Percentiles rank a stretch among this genome's conserved stretches.
Evolutionary conservation across 1,140 invertebrate genomes (phyloP).

Genomic region (Chionoecetes opilio): DNA sequence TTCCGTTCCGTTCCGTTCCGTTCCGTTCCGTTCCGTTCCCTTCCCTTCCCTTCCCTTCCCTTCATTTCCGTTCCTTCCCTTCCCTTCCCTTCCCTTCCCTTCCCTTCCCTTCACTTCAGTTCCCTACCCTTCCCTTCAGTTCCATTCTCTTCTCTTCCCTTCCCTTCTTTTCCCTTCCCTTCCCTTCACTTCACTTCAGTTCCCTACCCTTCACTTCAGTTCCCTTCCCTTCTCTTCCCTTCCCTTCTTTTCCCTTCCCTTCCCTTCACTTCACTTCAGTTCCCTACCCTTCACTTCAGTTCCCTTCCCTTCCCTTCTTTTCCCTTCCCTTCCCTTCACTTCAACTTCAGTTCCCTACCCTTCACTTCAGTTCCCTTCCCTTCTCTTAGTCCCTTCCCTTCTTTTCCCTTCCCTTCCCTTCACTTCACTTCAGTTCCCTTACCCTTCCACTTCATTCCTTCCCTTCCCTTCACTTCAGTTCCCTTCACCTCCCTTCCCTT

Average conservation of each 20-base stretch:
- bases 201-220: background rate
- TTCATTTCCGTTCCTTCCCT: background rate
- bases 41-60: background rate
- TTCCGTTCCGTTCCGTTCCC: background rate
- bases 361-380: too few species aligned
- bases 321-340: too few species aligned
- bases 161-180: background rate
- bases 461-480: too few species aligned
- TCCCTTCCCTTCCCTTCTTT: background rate
- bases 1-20: background rate
- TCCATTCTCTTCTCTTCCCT: background rate
- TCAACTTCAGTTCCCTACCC: too few species aligned
- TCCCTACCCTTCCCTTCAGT: background rate
- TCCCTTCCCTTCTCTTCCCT: background rate
- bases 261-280: background rate
- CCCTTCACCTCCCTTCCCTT: too few species aligned
- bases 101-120: background rate
- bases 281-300: background rate
- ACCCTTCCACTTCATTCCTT: too few species aligned
- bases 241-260: background rate
- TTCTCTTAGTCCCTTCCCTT: too few species aligned
- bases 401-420: too few species aligned
- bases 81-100: too few species aligned
- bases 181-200: background rate
- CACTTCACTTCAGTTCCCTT: too few species aligned